A percentile compares a stretch with the other conserved stretches of the same genome.
phyloP scores from a whole-genome alignment of 2,113 vertebrate genomes.

The Albula glossodonta region DNA sequence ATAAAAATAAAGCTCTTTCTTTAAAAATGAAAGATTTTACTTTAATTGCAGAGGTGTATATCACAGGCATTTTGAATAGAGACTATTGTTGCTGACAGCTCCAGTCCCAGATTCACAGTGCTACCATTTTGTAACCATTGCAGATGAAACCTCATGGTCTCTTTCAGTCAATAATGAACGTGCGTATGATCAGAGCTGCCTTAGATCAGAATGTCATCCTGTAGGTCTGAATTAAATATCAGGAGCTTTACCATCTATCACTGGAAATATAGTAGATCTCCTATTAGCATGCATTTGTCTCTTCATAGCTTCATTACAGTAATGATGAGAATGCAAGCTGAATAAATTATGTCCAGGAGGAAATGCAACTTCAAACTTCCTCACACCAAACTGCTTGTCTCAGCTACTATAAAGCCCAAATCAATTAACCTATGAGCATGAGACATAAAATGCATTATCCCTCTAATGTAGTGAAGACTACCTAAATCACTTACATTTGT shows the following conservation, averaged over 20 bases:
- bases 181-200: background rate
- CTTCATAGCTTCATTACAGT: background rate
- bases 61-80: background rate
- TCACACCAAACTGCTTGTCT: background rate
- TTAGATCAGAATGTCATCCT: background rate
- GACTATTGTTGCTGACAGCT: background rate
- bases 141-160: background rate
- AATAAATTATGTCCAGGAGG: background rate
- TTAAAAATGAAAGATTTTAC: background rate
- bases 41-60: background rate
- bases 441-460: background rate
- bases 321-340: background rate
- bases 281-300: no score
- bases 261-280: background rate
- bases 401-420: background rate
- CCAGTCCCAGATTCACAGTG: background rate
- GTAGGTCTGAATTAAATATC: background rate
- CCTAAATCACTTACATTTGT: background rate
- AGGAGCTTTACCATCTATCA: background rate
- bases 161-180: background rate
- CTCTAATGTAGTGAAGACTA: background rate
- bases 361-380: background rate
- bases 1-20: background rate
- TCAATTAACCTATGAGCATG: constrained; percentile 7
- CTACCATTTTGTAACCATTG: background rate